Evolutionary conservation across 2,888 invertebrate genomes (phyloP), one percentile per base, ranked within the genome.

Genomic region (Nemotelus nigrinus): DNA sequence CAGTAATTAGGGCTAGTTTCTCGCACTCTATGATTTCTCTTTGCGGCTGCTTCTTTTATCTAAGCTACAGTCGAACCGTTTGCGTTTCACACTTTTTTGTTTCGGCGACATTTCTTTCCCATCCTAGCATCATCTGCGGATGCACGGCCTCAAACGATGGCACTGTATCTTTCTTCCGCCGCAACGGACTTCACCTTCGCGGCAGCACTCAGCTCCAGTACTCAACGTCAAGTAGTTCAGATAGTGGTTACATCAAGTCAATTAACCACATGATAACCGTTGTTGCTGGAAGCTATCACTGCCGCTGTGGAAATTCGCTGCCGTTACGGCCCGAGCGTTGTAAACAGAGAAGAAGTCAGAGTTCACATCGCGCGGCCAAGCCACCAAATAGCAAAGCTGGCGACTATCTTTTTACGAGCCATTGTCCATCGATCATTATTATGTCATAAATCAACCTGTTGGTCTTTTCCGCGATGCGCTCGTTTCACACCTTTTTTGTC

Each of bases 371-470:
- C 60, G 41, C 47, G 53, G 70, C 25, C 43, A 25, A 39, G 55
- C 53, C 53, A 47, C 53, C 47, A 60, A 60, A 63, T 74, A 74
- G 63, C 60, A 8, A 74, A 60, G 48, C 60, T 60, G 74, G 47
- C 63, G 63, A 48, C 60, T 60, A 25, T 50, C 58, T 58, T 74
- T 74, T 74, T 70, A 70, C 47, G 70, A 70, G 50, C 70, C 55
- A 70, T 70, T 60, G 60, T 60, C 63, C 74, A 74, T 74, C 74
- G 74, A 74, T 74, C 74, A 74, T 74, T 74, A 74, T 60, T 60
- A 63, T 74, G 74, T 60, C 74, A 74, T 74, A 74, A 60, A 60
- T 74, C 74, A 63, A 74, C 63, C 48, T 74, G 72, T 50, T 74
- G 44, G 43, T 47, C 53, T 67, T 74, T 60, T 60, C 74, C 70